Conservation (phyloP, 2,888 invertebrate species). For the Meta bourneti region DNA sequence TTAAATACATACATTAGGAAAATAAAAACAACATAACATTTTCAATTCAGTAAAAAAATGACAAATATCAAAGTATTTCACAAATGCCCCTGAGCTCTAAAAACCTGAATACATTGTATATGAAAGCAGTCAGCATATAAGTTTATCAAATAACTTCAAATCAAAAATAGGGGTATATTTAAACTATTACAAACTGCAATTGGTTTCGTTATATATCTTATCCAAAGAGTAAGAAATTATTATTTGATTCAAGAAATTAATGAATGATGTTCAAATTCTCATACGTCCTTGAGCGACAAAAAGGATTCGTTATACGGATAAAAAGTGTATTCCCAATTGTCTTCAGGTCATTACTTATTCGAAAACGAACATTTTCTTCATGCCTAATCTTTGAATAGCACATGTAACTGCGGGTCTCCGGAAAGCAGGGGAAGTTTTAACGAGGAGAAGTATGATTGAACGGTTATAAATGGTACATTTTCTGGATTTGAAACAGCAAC, state of each 20-base stretch:
- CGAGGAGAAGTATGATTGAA: background rate
- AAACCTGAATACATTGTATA: background rate
- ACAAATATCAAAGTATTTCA: too few species aligned
- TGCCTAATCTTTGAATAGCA: background rate
- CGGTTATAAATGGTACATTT: background rate
- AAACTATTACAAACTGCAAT: background rate
- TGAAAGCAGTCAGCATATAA: background rate
- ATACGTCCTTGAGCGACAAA: background rate
- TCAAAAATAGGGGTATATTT: background rate
- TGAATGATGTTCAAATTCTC: background rate
- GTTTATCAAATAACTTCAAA: background rate
- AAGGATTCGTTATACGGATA: background rate
- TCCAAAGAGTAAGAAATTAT: background rate
- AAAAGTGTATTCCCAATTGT: background rate
- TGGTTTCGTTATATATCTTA: background rate
- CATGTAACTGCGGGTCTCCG: background rate
- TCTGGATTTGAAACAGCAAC: background rate
- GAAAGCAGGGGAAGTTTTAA: background rate
- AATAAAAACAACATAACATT: too few species aligned
- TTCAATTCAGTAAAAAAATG: too few species aligned
- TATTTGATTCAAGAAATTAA: background rate
- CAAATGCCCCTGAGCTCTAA: background rate
- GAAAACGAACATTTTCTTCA: background rate
- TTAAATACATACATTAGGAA: too few species aligned
- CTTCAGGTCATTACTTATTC: background rate